These are phyloP conservation scores for Scrobipalpa atriplicella DNA, from an alignment of 2,888 invertebrate species.

Conservation along the genomic window DNA sequence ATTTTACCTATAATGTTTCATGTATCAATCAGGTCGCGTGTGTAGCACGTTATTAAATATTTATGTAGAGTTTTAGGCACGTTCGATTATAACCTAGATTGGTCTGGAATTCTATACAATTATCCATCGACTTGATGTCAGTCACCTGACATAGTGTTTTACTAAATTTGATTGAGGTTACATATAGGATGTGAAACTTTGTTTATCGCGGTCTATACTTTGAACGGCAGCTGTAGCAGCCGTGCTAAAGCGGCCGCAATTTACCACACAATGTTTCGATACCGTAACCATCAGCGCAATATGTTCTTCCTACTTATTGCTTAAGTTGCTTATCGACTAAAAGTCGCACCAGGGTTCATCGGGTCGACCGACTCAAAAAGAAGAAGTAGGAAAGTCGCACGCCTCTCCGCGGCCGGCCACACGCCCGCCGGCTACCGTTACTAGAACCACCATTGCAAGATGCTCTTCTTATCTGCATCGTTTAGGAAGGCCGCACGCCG, in stretches of 20 bases:
- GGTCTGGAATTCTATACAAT: neutral
- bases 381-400: slow-evolving; percentile 83
- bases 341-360: too few relatives aligned
- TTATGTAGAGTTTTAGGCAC: slow-evolving; percentile 16
- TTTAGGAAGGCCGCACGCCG: slow-evolving; percentile 84
- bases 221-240: slow-evolving; percentile 88
- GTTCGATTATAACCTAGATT: slow-evolving; percentile 15
- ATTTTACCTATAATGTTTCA: neutral
- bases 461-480: slow-evolving; percentile 42
- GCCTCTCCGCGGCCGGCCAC: slow-evolving; percentile 87
- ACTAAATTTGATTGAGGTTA: neutral
- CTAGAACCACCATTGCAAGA: too few relatives aligned
- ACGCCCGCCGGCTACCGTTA: slow-evolving; percentile 71
- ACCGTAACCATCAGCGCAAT: neutral
- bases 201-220: too few relatives aligned
- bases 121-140: slow-evolving; percentile 28
- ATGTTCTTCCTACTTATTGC: too few relatives aligned
- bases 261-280: slow-evolving; percentile 43
- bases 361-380: too few relatives aligned
- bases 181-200: too few relatives aligned
- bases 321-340: too few relatives aligned
- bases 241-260: slow-evolving; percentile 90
- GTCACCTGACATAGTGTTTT: slow-evolving; percentile 3
- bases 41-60: neutral
- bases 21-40: slow-evolving; percentile 1